phyloP scores from a whole-genome alignment of 2,113 vertebrate genomes.

The Cryptotis parvus region DNA sequence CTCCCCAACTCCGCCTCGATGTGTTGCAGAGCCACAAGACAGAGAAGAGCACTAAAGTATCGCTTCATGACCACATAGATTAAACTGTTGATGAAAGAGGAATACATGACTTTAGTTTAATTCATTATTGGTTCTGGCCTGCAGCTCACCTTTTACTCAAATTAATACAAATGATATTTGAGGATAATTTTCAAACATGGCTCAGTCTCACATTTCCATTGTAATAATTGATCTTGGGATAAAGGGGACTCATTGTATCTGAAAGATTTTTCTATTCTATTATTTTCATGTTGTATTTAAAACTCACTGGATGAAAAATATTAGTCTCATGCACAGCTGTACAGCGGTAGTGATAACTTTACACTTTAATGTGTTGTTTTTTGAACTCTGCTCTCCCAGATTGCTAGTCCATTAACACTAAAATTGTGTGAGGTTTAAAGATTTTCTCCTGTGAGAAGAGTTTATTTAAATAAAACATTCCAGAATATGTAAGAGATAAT shows the following conservation, averaged over 20 bases:
- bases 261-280: neutral
- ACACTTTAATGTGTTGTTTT: neutral
- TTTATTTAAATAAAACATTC: conserved; percentile 91
- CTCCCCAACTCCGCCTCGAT: neutral
- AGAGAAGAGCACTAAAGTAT: neutral
- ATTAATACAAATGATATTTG: too few species aligned
- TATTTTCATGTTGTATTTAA: neutral
- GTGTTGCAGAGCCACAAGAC: neutral
- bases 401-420: neutral
- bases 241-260: neutral
- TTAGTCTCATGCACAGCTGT: neutral
- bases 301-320: conserved; percentile 1
- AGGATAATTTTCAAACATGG: too few species aligned
- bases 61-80: neutral
- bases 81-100: neutral
- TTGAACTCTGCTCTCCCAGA: neutral
- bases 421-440: neutral
- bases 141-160: too few species aligned
- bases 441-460: conserved; percentile 80
- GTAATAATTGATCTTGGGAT: neutral
- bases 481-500: conserved; percentile 86
- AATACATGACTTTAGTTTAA: neutral
- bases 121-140: too few species aligned
- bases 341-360: neutral
- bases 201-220: neutral